These are phyloP conservation scores for Glareola pratincola DNA, from an alignment of 2,113 vertebrate species.

Conservation along the genomic window DNA sequence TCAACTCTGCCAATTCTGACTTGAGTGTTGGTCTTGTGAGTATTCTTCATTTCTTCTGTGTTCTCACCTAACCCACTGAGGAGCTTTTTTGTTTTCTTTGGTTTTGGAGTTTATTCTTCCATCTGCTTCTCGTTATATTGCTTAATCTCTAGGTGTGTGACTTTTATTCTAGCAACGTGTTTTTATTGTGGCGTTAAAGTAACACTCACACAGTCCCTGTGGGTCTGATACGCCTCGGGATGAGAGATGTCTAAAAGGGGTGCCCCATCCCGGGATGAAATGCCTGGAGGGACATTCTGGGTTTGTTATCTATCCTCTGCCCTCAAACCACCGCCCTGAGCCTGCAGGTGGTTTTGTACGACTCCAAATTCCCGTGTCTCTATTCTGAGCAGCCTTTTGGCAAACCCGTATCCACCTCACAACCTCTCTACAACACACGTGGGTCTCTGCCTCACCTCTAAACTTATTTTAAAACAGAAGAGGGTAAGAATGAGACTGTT, in stretches of 20 bases:
- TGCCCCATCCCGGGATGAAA: not conserved
- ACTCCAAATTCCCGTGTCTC: not conserved
- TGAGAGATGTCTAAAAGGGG: not conserved
- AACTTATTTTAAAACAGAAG: not conserved
- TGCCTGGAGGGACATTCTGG: not conserved
- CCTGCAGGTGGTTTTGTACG: not conserved
- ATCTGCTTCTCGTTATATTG: not conserved
- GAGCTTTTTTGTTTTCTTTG: not conserved
- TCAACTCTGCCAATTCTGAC: not conserved
- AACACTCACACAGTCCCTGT: not conserved
- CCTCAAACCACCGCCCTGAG: not conserved
- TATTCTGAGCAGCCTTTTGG: not conserved
- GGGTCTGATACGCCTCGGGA: no score
- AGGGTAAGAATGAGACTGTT: not conserved
- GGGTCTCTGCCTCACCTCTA: not conserved
- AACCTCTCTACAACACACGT: rapidly evolving
- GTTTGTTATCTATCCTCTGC: not conserved
- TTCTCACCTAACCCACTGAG: not conserved
- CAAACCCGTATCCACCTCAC: not conserved
- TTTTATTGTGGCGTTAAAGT: not conserved
- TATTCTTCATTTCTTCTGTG: not conserved
- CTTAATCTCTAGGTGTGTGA: not conserved
- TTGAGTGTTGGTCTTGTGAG: not conserved
- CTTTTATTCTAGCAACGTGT: not conserved
- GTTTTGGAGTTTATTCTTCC: not conserved